Conservation (phyloP, 2,113 vertebrate species). For the Heptranchias perlo region DNA sequence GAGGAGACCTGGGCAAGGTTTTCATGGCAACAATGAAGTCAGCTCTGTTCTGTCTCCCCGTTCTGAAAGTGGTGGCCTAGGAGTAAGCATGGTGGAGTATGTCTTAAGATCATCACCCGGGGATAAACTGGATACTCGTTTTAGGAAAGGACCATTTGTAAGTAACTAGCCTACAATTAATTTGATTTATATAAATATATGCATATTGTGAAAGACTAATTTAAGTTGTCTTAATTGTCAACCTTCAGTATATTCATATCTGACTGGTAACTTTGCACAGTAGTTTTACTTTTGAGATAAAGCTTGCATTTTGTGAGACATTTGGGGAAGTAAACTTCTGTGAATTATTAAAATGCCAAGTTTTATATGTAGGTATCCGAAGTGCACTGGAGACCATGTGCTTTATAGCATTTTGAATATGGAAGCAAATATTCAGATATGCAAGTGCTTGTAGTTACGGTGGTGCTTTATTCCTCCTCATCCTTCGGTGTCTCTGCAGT, state of each 20-base stretch:
- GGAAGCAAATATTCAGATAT: background rate
- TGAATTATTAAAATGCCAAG: background rate
- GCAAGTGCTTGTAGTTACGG: background rate
- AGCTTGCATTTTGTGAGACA: background rate
- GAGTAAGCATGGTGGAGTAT: slow-evolving; percentile 99
- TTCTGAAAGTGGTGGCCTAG: slow-evolving; percentile 93
- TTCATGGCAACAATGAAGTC: slow-evolving; percentile 93
- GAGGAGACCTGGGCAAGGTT: slow-evolving; percentile 92
- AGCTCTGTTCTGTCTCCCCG: slow-evolving; percentile 92
- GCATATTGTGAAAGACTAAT: background rate
- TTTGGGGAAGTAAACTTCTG: background rate
- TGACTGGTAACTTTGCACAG: background rate
- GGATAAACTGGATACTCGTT: slow-evolving; percentile 93
- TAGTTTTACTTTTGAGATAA: background rate
- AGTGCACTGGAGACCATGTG: background rate
- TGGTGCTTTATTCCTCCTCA: background rate
- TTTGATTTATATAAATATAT: slow-evolving; percentile 1
- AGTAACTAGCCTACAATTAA: slow-evolving; percentile 54
- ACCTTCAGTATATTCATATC: slow-evolving; percentile 34
- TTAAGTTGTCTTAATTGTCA: background rate
- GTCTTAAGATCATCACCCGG: slow-evolving; percentile 96
- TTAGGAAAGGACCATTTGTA: slow-evolving; percentile 94
- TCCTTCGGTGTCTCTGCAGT: background rate
- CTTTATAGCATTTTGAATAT: background rate
- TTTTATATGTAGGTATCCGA: background rate